phyloP scores from a whole-genome alignment of 2,113 vertebrate genomes.

The Copsychus sechellarum region DNA sequence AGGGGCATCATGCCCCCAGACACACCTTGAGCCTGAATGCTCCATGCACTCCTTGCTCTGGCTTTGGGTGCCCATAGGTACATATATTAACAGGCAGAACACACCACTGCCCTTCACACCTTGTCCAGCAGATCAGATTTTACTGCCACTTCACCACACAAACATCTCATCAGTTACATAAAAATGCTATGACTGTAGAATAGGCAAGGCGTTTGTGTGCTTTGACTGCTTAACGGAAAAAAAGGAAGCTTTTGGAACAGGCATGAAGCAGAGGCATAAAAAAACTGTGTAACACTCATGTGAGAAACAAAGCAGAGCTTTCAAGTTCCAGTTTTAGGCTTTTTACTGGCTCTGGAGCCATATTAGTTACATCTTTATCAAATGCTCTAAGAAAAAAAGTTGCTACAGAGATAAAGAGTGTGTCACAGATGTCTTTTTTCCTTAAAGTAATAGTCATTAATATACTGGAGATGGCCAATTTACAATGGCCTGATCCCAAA shows the following conservation, averaged over 20 bases:
- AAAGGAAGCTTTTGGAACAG: neutral
- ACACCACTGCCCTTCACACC: neutral
- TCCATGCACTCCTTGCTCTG: neutral
- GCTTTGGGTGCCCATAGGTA: neutral
- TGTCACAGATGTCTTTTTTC: neutral
- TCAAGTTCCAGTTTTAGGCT: neutral
- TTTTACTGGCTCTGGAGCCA: neutral
- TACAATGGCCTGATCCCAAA: neutral
- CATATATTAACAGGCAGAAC: neutral
- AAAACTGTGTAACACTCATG: neutral
- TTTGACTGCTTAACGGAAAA: neutral
- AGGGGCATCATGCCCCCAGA: neutral
- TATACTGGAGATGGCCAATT: neutral
- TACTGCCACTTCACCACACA: neutral
- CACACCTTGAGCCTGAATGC: accelerated
- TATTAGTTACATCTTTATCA: neutral
- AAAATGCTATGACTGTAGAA: neutral
- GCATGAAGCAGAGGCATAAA: neutral
- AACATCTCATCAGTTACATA: neutral
- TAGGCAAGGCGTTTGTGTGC: accelerated
- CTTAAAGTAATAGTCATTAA: neutral
- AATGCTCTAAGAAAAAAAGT: neutral
- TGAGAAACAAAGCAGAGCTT: neutral
- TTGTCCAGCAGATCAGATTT: neutral
- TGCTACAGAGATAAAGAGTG: neutral